Percentiles rank a stretch among this genome's conserved stretches.
phyloP scores from a whole-genome alignment of 2,113 vertebrate genomes.

The Poeciliopsis prolifica region DNA sequence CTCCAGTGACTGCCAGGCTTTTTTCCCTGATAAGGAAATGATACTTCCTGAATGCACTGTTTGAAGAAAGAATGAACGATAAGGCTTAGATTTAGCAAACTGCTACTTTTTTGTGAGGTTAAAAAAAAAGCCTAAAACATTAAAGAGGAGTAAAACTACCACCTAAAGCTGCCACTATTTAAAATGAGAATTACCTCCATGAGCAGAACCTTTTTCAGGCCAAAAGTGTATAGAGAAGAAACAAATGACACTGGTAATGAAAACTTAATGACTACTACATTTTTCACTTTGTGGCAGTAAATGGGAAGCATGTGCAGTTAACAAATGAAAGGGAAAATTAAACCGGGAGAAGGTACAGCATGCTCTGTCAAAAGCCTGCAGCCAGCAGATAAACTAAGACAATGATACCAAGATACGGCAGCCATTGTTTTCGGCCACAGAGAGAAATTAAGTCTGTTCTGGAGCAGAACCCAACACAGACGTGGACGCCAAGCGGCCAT shows the following conservation, averaged over 20 bases:
- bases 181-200: conserved; percentile 36
- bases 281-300: conserved; percentile 71
- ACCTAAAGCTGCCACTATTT: conserved; percentile 52
- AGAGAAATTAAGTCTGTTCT: conserved; percentile 59
- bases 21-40: conserved; percentile 14
- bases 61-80: conserved; percentile 9
- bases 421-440: conserved; percentile 49
- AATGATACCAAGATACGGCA: conserved; percentile 64
- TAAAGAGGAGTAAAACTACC: conserved; percentile 11
- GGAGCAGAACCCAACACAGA: conserved; percentile 57
- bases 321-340: conserved; percentile 65
- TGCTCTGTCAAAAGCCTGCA: conserved; percentile 70
- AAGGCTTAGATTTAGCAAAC: conserved; percentile 1
- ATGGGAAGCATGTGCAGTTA: conserved; percentile 72
- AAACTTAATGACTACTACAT: conserved; percentile 74
- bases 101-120: conserved; percentile 8
- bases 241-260: conserved; percentile 69
- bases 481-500: conserved; percentile 25
- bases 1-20: conserved; percentile 3
- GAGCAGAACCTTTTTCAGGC: conserved; percentile 51
- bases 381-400: conserved; percentile 67
- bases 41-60: neutral
- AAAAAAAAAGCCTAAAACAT: conserved; percentile 39
- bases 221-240: conserved; percentile 61
- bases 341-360: conserved; percentile 53